Evolutionary conservation across 2,797 vertebrate species (phyloP), one percentile per base, ranked within the genome.

Genomic region (Etheostoma perlongum): DNA sequence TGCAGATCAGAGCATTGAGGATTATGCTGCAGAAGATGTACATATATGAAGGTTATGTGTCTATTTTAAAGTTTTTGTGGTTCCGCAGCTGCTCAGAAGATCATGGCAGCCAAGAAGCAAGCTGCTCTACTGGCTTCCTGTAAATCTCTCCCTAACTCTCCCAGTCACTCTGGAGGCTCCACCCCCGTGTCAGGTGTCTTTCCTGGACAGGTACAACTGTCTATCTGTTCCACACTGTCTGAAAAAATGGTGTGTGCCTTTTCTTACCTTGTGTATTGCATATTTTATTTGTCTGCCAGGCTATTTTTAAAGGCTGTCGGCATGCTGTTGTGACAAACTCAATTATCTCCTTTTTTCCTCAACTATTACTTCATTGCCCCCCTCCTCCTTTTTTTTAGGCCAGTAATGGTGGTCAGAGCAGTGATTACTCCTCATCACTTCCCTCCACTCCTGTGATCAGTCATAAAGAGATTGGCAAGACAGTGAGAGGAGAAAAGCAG

Each of bases 351-450:
- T 55, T 76, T 46, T 74, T 49, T 33, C 78, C 36, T 65, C 58
- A 55, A 47, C 80, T 72, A 54, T 79, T 61, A 3, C 60, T 23
- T 51, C 44, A 16, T 54, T 21, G 11, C n/a, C 21, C 12, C 12
- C 15, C 18, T 15, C 14, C 30, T 67, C 18, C 30, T 64, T 59
- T 67, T 67, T 62, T 59, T 76, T 19, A 98, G 97, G 94, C 96
- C 78, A 98, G 96, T 89, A 97, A 98, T 0, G 97, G 97, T 0
- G 97, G 96, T 76, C 97, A 98, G 91, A 96, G 95, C 84, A 97
- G 96, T 4, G 97, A 98, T 89, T 98, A 97, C 92, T 97, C 97
- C 1, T 98, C 97, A 33, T 98, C 97, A 0, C 94, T 98, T 73
- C 97, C 97, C 0, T 98, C 97, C 79, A 98, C 97, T 0, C 97